Conservation (phyloP, 2,113 vertebrate genomes). For the Pipa parva region DNA sequence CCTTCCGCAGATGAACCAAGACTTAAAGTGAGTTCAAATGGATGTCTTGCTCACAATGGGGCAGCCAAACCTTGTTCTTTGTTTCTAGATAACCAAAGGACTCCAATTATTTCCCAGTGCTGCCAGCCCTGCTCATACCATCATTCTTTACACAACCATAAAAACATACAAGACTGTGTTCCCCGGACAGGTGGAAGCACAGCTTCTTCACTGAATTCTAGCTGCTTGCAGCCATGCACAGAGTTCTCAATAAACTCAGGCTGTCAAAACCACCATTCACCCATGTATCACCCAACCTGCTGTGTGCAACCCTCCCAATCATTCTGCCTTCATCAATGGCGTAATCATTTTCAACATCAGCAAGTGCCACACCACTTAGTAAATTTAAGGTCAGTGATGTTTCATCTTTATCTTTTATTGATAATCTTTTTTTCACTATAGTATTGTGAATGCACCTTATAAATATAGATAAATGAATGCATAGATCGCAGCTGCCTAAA, state of each 20-base stretch:
- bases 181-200: constrained; percentile 50
- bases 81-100: constrained; percentile 67
- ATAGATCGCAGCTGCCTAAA: too few species aligned
- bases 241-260: constrained; percentile 61
- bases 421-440: background rate
- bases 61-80: constrained; percentile 63
- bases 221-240: constrained; percentile 59
- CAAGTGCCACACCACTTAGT: constrained; percentile 62
- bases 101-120: constrained; percentile 56
- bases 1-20: constrained; percentile 52
- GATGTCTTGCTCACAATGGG: constrained; percentile 67
- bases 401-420: background rate
- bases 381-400: constrained; percentile 70
- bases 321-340: constrained; percentile 83
- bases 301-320: constrained; percentile 68
- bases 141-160: constrained; percentile 66
- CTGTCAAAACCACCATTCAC: constrained; percentile 67
- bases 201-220: constrained; percentile 55
- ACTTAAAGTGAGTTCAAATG: constrained; percentile 63
- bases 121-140: constrained; percentile 75
- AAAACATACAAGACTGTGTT: constrained; percentile 70
- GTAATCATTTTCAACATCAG: constrained; percentile 84
- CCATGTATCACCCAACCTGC: constrained; percentile 68
- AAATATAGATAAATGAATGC: too few species aligned
- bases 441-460: too few species aligned